A percentile compares a stretch with the other conserved stretches of the same genome.
phyloP scores from a whole-genome alignment of 2,888 invertebrate genomes.

The Ophioninae sp. region DNA sequence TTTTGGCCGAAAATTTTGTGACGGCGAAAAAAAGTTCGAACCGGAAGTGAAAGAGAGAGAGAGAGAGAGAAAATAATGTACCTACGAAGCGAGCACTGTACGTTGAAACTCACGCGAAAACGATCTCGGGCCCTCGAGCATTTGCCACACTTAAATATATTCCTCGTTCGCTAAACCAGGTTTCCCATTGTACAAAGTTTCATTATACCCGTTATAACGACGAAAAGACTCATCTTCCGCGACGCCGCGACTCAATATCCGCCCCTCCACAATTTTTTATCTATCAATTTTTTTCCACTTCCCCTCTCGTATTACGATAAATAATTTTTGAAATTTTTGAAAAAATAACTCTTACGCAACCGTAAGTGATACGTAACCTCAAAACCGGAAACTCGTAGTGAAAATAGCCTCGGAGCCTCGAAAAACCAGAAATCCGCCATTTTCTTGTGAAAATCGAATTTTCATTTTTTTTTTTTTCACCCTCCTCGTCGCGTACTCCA shows the following conservation, averaged over 20 bases:
- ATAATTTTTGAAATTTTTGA: no score
- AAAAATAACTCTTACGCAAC: no score
- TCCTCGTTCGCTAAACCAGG: not conserved
- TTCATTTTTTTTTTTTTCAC: not conserved
- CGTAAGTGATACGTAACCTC: no score
- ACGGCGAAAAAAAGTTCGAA: constrained; percentile 4
- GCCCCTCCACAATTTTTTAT: not conserved
- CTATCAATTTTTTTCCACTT: no score
- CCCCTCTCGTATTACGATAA: no score
- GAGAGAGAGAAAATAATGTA: constrained; percentile 65
- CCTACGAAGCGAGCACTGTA: constrained; percentile 74
- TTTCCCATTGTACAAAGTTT: constrained; percentile 74
- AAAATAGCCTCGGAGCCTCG: no score
- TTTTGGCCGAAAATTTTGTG: constrained; percentile 14
- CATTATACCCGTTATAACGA: constrained; percentile 44
- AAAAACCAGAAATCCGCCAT: no score
- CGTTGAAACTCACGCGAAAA: constrained; percentile 74
- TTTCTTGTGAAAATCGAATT: no score
- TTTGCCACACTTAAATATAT: constrained; percentile 47
- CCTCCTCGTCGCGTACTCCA: not conserved
- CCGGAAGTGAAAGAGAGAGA: constrained; percentile 62
- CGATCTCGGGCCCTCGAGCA: constrained; percentile 74
- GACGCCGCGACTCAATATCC: not conserved
- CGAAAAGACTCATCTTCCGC: not conserved
- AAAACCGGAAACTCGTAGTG: no score